phyloP scores from a whole-genome alignment of 2,888 invertebrate genomes.

The Mythimna ferrago region DNA sequence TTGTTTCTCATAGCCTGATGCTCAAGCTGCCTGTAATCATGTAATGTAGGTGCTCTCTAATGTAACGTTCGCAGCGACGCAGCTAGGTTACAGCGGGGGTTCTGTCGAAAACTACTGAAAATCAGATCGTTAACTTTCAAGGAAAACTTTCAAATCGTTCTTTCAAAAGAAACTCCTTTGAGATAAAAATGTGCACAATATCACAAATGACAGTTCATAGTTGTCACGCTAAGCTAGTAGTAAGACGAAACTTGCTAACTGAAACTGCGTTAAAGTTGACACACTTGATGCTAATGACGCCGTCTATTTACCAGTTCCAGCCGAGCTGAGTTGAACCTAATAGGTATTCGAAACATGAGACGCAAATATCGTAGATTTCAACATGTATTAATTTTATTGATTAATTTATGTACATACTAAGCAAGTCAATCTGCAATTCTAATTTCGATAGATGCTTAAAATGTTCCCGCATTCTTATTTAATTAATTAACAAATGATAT shows the following conservation, averaged over 20 bases:
- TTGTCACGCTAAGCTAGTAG: not conserved
- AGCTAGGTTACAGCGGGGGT: not conserved
- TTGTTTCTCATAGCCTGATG: not conserved
- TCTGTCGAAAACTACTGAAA: not conserved
- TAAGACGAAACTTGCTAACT: not conserved
- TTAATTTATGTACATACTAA: constrained; percentile 32
- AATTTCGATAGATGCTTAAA: constrained; percentile 14
- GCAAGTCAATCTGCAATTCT: constrained; percentile 31
- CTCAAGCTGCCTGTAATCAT: not conserved
- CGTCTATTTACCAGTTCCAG: too few species aligned
- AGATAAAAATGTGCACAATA: not conserved
- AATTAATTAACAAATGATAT: constrained; percentile 18
- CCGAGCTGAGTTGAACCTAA: not conserved
- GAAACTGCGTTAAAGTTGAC: not conserved
- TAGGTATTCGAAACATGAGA: not conserved
- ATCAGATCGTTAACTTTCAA: not conserved
- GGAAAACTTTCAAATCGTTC: too few species aligned
- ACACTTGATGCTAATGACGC: too few species aligned
- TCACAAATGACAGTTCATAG: not conserved
- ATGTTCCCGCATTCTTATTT: constrained; percentile 4
- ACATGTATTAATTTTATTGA: constrained; percentile 13
- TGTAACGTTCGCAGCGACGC: not conserved
- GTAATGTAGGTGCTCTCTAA: not conserved
- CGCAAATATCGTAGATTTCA: constrained; percentile 1
- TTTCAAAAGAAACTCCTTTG: not conserved